Conservation (phyloP, 2,797 vertebrate species). For the Rhinella marina region DNA sequence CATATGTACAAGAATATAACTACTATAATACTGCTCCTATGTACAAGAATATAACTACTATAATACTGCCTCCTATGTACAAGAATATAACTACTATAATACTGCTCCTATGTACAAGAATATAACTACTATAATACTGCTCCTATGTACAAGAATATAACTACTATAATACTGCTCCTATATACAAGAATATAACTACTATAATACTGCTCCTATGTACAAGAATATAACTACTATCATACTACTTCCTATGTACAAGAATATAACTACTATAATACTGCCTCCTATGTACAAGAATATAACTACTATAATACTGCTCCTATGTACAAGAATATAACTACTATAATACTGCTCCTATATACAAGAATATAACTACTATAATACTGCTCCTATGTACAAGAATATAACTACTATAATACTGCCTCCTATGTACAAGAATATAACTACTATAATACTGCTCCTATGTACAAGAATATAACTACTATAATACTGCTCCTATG, state of each 20-base stretch:
- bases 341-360: not conserved
- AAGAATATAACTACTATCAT: constrained; percentile 5
- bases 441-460: constrained; percentile 10
- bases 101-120: not conserved
- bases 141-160: not conserved
- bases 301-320: not conserved
- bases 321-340: constrained; percentile 9
- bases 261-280: too few species aligned
- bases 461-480: constrained; percentile 15
- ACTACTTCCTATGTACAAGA: not conserved
- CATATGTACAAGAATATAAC: constrained; percentile 1
- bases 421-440: constrained; percentile 1
- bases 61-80: constrained; percentile 3
- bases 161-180: constrained; percentile 2
- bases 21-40: constrained; percentile 5
- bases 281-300: not conserved
- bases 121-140: not conserved
- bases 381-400: not conserved
- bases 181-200: constrained; percentile 1
- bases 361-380: constrained; percentile 3
- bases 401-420: constrained; percentile 24
- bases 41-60: constrained; percentile 5
- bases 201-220: constrained; percentile 3
- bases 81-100: constrained; percentile 1
- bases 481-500: constrained; percentile 15